Conservation (phyloP, 2,113 vertebrate species). For the Microtus richardsoni region DNA sequence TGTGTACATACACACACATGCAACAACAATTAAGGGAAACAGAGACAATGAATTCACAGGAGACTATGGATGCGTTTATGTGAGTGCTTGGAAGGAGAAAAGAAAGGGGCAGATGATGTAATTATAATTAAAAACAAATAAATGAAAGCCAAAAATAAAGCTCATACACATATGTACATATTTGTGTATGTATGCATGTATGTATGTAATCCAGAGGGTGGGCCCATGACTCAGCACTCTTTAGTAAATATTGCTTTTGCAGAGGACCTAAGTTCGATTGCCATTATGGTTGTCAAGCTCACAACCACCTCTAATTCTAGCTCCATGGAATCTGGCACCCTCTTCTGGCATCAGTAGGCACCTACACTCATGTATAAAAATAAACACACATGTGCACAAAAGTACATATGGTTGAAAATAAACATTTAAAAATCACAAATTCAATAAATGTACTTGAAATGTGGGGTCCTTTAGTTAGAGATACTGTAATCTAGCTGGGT, state of each 20-base stretch:
- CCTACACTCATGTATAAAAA: neutral
- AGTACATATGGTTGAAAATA: neutral
- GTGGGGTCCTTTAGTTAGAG: neutral
- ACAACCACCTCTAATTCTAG: too few relatives aligned
- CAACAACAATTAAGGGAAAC: neutral
- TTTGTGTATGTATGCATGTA: neutral
- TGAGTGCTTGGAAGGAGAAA: neutral
- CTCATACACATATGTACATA: neutral
- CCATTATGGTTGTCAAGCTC: neutral
- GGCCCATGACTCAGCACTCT: neutral
- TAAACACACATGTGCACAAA: rapidly evolving
- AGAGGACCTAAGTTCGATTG: neutral
- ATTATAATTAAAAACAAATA: neutral
- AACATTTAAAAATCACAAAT: neutral
- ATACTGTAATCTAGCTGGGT: neutral
- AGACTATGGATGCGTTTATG: neutral
- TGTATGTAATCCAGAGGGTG: neutral
- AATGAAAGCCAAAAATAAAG: neutral
- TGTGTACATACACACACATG: neutral
- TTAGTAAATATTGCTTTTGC: neutral
- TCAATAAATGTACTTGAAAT: neutral
- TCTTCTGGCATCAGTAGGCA: neutral
- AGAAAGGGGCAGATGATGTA: neutral
- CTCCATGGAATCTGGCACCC: rapidly evolving
- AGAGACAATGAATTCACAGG: neutral